These are phyloP conservation scores for Sphecodes monilicornis DNA, from an alignment of 2,888 invertebrate genomes.

Conservation along the genomic window DNA sequence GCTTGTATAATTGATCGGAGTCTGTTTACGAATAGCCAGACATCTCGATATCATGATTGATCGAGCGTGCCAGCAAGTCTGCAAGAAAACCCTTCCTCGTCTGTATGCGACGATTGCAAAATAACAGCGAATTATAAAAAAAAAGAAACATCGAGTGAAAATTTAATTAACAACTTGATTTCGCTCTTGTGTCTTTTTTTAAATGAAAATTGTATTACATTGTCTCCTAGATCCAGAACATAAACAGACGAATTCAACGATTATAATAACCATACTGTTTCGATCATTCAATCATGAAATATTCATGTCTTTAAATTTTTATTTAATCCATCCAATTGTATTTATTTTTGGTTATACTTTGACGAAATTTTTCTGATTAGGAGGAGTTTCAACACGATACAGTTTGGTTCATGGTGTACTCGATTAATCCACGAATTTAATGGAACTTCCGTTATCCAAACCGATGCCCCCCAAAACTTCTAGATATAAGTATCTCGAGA, in stretches of 20 bases:
- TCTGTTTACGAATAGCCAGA: not conserved
- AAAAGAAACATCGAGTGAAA: not conserved
- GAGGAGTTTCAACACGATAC: not conserved
- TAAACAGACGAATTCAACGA: too few species aligned
- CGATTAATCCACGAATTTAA: not conserved
- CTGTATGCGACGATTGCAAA: constrained; percentile 6
- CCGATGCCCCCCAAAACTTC: not conserved
- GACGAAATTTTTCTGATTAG: not conserved
- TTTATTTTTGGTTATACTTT: not conserved
- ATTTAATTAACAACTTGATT: not conserved
- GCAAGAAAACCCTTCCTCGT: not conserved
- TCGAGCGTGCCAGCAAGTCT: constrained; percentile 13
- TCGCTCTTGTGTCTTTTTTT: not conserved
- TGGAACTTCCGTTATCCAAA: not conserved
- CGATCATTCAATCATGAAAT: too few species aligned
- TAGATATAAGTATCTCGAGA: not conserved
- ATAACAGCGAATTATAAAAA: not conserved
- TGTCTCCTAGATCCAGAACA: too few species aligned
- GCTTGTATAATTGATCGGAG: constrained; percentile 12
- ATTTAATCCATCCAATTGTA: too few species aligned
- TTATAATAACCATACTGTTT: too few species aligned
- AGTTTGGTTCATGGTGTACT: not conserved
- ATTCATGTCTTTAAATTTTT: too few species aligned
- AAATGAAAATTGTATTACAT: too few species aligned
- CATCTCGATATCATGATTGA: constrained; percentile 12